Conservation (phyloP, 2,113 vertebrate genomes). For the Typhlomys cinereus region DNA sequence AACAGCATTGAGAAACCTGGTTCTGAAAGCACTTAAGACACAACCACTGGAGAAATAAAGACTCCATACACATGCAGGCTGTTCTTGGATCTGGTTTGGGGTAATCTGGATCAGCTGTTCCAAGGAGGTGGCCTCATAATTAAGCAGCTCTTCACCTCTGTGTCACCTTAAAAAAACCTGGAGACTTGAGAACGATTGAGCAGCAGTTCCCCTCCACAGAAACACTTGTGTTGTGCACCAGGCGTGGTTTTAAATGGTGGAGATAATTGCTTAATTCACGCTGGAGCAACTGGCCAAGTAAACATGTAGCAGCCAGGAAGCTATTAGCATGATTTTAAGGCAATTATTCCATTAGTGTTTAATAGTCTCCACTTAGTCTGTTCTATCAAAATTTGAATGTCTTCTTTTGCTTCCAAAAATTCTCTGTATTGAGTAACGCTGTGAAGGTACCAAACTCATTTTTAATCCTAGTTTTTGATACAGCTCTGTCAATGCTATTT, state of each 20-base stretch:
- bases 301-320: slow-evolving; percentile 80
- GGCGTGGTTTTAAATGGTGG: slow-evolving; percentile 68
- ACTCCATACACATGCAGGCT: neutral
- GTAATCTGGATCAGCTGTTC: slow-evolving; percentile 16
- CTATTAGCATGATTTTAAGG: slow-evolving; percentile 82
- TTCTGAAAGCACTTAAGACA: slow-evolving; percentile 27
- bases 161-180: slow-evolving; percentile 55
- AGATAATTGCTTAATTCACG: slow-evolving; percentile 80
- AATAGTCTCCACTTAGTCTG: slow-evolving; percentile 83
- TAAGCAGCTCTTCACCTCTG: slow-evolving; percentile 16
- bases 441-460: neutral
- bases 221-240: slow-evolving; percentile 50
- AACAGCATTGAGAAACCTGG: neutral
- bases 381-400: slow-evolving; percentile 68
- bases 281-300: slow-evolving; percentile 79
- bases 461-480: neutral
- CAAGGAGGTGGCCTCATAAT: neutral
- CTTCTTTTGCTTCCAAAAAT: slow-evolving; percentile 63
- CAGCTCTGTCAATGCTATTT: neutral
- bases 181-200: slow-evolving; percentile 4
- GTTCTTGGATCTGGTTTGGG: neutral
- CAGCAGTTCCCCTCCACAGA: slow-evolving; percentile 45
- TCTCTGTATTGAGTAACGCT: slow-evolving; percentile 40
- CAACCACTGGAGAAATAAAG: neutral
- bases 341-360: slow-evolving; percentile 85